Percentiles rank a stretch among this genome's conserved stretches.
These are phyloP conservation scores for Umimayanthus kanabou DNA, from an alignment of 92 coral and sea anemone genomes.

Conservation along the genomic window DNA sequence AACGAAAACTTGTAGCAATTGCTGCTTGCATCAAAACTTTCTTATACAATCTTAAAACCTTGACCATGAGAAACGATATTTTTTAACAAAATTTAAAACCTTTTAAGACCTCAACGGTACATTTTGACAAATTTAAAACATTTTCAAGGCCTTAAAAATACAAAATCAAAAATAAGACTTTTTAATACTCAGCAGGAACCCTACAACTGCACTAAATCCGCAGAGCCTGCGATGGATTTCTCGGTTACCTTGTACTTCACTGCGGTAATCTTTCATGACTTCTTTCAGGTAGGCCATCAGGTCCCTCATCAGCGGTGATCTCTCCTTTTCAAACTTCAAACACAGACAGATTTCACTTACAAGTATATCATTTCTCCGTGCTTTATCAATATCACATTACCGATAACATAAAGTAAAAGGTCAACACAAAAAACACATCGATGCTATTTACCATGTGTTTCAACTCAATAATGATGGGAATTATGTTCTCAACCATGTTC, in stretches of 20 bases:
- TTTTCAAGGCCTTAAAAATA: no score
- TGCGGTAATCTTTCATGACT: conserved; percentile 97
- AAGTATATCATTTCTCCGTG: not conserved
- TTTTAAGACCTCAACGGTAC: no score
- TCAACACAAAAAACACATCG: not conserved
- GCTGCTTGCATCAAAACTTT: no score
- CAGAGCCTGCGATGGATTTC: not conserved
- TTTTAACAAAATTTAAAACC: no score
- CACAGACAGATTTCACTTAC: not conserved
- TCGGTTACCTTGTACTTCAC: conserved; percentile 82
- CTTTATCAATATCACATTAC: not conserved
- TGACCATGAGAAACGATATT: no score
- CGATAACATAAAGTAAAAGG: not conserved
- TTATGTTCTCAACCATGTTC: conserved; percentile 97
- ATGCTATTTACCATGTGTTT: conserved; percentile 83
- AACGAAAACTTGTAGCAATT: no score
- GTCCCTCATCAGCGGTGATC: conserved; percentile 88
- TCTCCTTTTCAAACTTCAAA: conserved; percentile 86
- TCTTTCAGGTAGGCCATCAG: conserved; percentile 89
- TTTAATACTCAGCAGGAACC: no score
- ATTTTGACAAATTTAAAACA: no score
- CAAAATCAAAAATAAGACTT: no score
- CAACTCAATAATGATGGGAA: conserved; percentile 93
- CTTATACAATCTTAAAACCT: no score
- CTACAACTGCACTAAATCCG: not conserved